Evolutionary conservation across 2,113 vertebrate species (phyloP), one percentile per base, ranked within the genome.

Genomic region (Laterallus jamaicensis): DNA sequence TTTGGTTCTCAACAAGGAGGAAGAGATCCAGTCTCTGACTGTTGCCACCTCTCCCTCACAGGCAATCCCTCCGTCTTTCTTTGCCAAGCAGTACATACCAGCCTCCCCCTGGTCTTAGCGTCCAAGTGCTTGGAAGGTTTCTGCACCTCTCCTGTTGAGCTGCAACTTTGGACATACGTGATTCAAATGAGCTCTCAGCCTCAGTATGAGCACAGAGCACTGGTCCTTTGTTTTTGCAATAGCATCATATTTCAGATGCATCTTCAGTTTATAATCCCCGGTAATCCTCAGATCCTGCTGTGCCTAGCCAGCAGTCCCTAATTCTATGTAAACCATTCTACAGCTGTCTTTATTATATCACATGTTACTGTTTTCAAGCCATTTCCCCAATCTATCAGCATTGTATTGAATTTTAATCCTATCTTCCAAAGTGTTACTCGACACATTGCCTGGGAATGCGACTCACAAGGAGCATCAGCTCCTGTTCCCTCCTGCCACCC

Each of bases 201-300:
- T 70, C 75, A 37, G 5, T 29, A 32, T 35, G 64, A 66, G n/a
- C 77, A 44, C 0, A 0, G 35, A 68, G 40, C 50, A 55, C 47
- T 32, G 40, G 39, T 35, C 35, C 49, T 93, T 88, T 93, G 68
- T 40, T 94, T 95, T 54, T 90, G 78, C 49, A 82, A 50, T 3
- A 82, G 59, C 81, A 89, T 91, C 78, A 40, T 49, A 82, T 80
- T 96, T 92, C 76, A 92, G 86, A 85, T 86, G 47, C 84, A 92
- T 84, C 95, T 91, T 80, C 86, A 88, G 75, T 52, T 80, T 62
- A 69, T 92, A 93, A 95, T 93, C 78, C 77, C 74, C 81, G 74
- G 77, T 92, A 96, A 96, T 92, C 89, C 92, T 67, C 86, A 80
- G 7, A 66, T 82, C 86, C 94, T 77, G 70, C 66, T 91, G 86